Base-by-base conservation (phyloP, 1,140 invertebrate genomes). In the Drosophila lacertosa region DNA sequence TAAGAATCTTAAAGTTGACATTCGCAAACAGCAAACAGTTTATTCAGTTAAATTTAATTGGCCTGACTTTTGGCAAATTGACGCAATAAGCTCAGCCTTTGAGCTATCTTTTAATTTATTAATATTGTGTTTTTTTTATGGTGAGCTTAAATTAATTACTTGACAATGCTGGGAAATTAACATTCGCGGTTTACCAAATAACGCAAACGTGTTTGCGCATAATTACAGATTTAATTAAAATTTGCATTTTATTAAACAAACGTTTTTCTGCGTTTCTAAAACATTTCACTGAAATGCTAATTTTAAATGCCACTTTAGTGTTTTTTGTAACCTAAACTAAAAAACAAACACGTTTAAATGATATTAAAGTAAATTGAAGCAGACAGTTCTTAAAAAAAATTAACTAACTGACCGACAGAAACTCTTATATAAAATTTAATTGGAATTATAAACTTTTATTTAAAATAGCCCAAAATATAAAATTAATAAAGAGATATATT, bases 201-300 rank as follows among this genome's bases (percentile, higher is more conserved):
- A 48, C 54, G 55, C 65, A 39, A 67, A 47, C 78, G 48, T 71
- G 70, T 67, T 55, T 67, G 53, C 44, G 70, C 70, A 77, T 82
- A 83, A 83, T 82, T 79, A 73, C 66, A 65, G 63, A 76, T 83
- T 83, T 76, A 80, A 84, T 83, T 83, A 79, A 84, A 84, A 79
- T 73, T 63, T 35, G 59, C 71, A 76, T 64, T 64, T 59, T 58
- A 84, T 73, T 79, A 44, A 83, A 58, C 13, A 6, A 22, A 64
- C 40, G 2, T 18, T 51, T 39, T 44, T 35, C n/a, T 33, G 20
- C 32, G 15, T 16, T 42, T 66, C 58, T 48, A 80, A 24, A 48
- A 76, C 24, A 32, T 15, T 53, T 48, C 39, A 0, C 11, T 55
- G 37, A 10, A 16, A 32, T 35, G 32, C 16, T 22, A 29, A 37